Conservation (phyloP, 2,888 invertebrate genomes). For the Eristalis intricaria region DNA sequence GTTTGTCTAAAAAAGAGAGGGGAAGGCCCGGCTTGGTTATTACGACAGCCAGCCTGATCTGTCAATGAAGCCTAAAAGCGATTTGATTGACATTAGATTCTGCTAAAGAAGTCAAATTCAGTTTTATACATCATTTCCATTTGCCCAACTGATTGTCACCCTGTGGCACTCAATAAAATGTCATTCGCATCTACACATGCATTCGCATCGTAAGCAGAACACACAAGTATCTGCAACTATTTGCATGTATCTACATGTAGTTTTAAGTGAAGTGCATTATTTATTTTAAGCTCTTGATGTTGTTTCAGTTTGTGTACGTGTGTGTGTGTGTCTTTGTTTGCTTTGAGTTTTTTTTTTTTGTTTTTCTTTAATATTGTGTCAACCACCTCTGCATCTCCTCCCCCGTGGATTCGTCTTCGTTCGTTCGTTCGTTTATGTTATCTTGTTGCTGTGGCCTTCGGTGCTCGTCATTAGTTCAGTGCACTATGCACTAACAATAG, state of each 20-base stretch:
- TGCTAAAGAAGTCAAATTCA: no score
- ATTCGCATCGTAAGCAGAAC: not conserved
- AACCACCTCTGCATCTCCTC: conserved; percentile 6
- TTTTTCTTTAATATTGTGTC: conserved; percentile 13
- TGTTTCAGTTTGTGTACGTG: not conserved
- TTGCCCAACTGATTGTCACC: not conserved
- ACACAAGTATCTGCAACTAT: not conserved
- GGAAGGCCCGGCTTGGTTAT: no score
- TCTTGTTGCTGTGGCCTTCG: conserved; percentile 47
- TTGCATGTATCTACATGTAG: conserved; percentile 53
- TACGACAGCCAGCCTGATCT: no score
- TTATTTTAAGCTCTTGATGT: conserved; percentile 59
- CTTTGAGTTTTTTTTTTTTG: not conserved
- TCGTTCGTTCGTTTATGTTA: conserved; percentile 5
- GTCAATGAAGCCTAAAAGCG: no score
- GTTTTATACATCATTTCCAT: no score
- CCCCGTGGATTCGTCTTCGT: not conserved
- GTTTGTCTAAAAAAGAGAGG: no score
- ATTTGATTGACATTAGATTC: no score
- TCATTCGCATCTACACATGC: conserved; percentile 29
- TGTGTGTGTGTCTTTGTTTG: not conserved
- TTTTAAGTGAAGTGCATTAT: conserved; percentile 66
- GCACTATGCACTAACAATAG: conserved; percentile 62
- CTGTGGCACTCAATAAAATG: conserved; percentile 11
- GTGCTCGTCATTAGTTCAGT: conserved; percentile 63